These are phyloP conservation scores for Motacilla tschutschensis DNA, from an alignment of 2,113 vertebrate species.

Conservation along the genomic window DNA sequence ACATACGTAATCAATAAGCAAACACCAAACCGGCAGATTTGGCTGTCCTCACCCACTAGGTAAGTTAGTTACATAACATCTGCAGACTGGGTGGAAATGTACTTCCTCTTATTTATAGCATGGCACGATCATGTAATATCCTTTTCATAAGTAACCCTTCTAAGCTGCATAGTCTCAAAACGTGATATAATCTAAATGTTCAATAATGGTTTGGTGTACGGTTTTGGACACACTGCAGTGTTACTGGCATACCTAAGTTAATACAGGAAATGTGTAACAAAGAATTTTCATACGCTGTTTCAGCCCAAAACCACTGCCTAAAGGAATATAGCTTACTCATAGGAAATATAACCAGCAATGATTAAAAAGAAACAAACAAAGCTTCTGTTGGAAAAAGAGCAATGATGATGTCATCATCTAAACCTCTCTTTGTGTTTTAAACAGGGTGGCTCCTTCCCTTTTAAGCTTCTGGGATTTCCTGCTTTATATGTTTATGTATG, in stretches of 20 bases:
- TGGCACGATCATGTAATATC: fast-evolving
- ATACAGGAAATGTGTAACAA: not conserved
- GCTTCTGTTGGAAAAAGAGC: not conserved
- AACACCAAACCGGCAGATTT: conserved; percentile 94
- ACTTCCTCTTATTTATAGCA: not conserved
- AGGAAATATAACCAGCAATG: not conserved
- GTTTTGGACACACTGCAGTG: not conserved
- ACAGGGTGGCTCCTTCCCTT: conserved; percentile 51
- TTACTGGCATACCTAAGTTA: not conserved
- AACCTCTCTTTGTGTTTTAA: conserved; percentile 48
- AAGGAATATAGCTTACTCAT: not conserved
- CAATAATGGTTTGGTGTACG: not conserved
- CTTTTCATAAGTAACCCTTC: not conserved
- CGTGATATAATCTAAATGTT: not conserved
- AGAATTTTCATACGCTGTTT: not conserved
- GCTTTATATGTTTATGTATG: conserved; percentile 24
- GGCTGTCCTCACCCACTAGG: conserved; percentile 95
- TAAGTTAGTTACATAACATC: not conserved
- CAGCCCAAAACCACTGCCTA: not conserved
- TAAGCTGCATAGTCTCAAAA: not conserved
- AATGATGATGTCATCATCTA: not conserved
- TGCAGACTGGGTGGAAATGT: not conserved
- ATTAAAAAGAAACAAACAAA: not conserved
- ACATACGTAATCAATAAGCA: conserved; percentile 98
- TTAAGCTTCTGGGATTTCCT: conserved; percentile 50